Percentiles rank a stretch among this genome's conserved stretches.
These are phyloP conservation scores for Philonicus albiceps DNA, from an alignment of 2,888 invertebrate species.

Conservation along the genomic window DNA sequence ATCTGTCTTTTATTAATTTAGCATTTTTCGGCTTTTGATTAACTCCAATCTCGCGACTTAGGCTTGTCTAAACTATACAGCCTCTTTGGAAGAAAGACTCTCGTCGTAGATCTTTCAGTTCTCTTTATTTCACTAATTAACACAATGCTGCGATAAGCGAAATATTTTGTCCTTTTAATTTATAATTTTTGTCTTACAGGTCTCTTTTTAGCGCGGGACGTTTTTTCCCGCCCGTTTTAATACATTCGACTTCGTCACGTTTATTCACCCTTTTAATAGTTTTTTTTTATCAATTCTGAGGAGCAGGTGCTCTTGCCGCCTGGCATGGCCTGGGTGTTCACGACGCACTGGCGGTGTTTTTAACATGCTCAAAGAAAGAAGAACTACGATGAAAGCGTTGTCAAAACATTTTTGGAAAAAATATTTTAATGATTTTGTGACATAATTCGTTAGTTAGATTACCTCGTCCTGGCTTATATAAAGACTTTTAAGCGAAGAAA, in stretches of 20 bases:
- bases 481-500: not conserved
- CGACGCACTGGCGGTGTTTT: not conserved
- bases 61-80: not conserved
- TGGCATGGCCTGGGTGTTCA: not conserved
- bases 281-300: not conserved
- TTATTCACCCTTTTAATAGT: not conserved
- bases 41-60: not conserved
- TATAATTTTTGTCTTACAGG: conserved; percentile 30
- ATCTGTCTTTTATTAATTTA: not conserved
- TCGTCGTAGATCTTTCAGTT: conserved; percentile 20
- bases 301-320: conserved; percentile 7
- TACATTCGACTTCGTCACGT: conserved; percentile 24
- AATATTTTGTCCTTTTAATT: conserved; percentile 41
- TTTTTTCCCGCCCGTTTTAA: not conserved
- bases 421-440: not conserved
- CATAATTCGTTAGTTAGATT: not conserved
- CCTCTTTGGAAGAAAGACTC: not conserved
- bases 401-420: not conserved
- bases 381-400: conserved; percentile 6
- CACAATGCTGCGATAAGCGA: conserved; percentile 37
- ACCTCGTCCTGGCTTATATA: not conserved
- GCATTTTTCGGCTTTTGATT: not conserved
- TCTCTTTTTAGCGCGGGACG: conserved; percentile 27
- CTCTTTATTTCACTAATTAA: conserved; percentile 38
- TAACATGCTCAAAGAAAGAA: not conserved